Percentiles rank a stretch among this genome's conserved stretches.
These are phyloP conservation scores for Hofmannophila pseudospretella DNA, from an alignment of 2,888 invertebrate species.

Conservation along the genomic window DNA sequence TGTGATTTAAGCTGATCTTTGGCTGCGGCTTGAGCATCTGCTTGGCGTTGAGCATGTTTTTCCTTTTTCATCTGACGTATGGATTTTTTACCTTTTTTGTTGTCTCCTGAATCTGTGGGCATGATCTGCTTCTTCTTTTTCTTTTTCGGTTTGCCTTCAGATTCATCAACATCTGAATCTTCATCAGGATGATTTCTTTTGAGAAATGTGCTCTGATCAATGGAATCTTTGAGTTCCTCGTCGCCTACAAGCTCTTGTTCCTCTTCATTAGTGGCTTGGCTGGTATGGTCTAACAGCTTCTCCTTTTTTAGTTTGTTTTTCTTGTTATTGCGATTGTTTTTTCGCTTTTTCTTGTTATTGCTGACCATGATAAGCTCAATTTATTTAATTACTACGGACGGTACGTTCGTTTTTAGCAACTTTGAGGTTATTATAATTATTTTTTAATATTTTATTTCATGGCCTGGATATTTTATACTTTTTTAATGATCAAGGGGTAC, in stretches of 20 bases:
- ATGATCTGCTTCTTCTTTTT: constrained; percentile 50
- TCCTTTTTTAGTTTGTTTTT: constrained; percentile 27
- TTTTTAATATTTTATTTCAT: too few species aligned
- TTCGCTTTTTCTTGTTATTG: constrained; percentile 37
- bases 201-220: constrained; percentile 16
- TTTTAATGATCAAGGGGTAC: too few species aligned
- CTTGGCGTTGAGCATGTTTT: constrained; percentile 76
- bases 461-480: too few species aligned
- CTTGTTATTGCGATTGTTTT: constrained; percentile 24
- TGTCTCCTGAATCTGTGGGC: constrained; percentile 36
- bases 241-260: background rate
- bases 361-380: constrained; percentile 36
- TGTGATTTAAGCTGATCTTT: constrained; percentile 78
- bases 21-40: constrained; percentile 70
- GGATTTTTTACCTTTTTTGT: constrained; percentile 73
- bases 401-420: too few species aligned
- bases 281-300: constrained; percentile 3
- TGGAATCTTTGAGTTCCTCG: background rate
- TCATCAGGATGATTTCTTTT: constrained; percentile 24
- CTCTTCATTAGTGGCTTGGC: background rate
- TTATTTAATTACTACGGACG: too few species aligned
- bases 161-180: constrained; percentile 45
- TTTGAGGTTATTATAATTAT: too few species aligned
- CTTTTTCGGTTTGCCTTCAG: constrained; percentile 37
- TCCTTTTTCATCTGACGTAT: constrained; percentile 82